Evolutionary conservation across 1,140 invertebrate genomes (phyloP).

Genomic region (Leptestheria dahalacensis): DNA sequence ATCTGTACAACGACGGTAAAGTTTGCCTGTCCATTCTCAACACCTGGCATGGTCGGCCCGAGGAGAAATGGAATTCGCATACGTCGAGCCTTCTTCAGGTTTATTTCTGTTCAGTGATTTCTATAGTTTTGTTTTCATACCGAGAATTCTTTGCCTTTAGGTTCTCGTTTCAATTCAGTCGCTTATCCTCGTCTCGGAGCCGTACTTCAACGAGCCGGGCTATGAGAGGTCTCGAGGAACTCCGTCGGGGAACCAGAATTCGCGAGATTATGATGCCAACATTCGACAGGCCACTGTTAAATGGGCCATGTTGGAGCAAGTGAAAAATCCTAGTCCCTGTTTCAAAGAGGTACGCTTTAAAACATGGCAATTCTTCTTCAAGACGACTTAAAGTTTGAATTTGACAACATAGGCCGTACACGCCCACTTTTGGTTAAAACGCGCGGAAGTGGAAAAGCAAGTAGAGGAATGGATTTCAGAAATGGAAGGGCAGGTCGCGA

Average conservation of each 20-base stretch:
- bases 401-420: slow-evolving; percentile 85
- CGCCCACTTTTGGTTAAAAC: slow-evolving; percentile 88
- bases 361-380: too few relatives aligned
- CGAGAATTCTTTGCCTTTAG: slow-evolving; percentile 33
- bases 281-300: slow-evolving; percentile 87
- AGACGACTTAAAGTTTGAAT: too few relatives aligned
- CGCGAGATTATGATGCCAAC: slow-evolving; percentile 86
- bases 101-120: slow-evolving; percentile 80
- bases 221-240: slow-evolving; percentile 85
- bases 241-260: slow-evolving; percentile 68
- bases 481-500: slow-evolving; percentile 53
- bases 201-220: slow-evolving; percentile 96
- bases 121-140: slow-evolving; percentile 7
- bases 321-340: slow-evolving; percentile 76
- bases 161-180: slow-evolving; percentile 93
- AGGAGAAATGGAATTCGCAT: slow-evolving; percentile 96
- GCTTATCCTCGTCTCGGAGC: slow-evolving; percentile 84
- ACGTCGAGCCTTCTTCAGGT: slow-evolving; percentile 93
- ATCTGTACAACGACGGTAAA: slow-evolving; percentile 93
- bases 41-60: slow-evolving; percentile 95
- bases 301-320: slow-evolving; percentile 91
- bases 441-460: slow-evolving; percentile 74
- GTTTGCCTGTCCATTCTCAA: slow-evolving; percentile 90
- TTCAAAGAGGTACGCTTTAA: slow-evolving; percentile 60
- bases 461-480: slow-evolving; percentile 81